These are phyloP conservation scores for Lepidocyrtoides sp. DNA, from an alignment of 2,888 invertebrate genomes.

Conservation along the genomic window DNA sequence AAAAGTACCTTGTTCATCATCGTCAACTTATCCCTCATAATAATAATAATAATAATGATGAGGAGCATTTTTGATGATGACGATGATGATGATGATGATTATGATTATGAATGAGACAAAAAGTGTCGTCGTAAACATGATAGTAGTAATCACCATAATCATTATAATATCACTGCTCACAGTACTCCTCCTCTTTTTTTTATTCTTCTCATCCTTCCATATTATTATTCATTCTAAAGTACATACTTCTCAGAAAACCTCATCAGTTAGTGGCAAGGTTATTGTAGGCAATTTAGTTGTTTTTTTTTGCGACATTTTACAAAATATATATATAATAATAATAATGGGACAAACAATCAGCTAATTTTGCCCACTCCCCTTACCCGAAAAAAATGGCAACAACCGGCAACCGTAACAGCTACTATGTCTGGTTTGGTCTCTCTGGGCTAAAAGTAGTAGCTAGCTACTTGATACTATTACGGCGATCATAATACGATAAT, in stretches of 20 bases:
- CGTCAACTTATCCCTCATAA: too few species aligned
- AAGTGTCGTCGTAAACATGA: constrained; percentile 72
- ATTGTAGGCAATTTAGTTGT: too few species aligned
- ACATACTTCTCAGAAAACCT: too few species aligned
- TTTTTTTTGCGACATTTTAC: too few species aligned
- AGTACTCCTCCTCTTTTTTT: too few species aligned
- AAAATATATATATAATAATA: too few species aligned
- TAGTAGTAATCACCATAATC: constrained; percentile 67
- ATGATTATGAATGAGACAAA: constrained; percentile 61
- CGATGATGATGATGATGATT: not conserved
- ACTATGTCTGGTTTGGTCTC: not conserved
- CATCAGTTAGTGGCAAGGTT: too few species aligned
- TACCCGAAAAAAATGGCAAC: too few species aligned
- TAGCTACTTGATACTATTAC: too few species aligned
- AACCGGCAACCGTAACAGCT: not conserved
- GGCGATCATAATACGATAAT: not conserved
- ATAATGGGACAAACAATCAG: constrained; percentile 19
- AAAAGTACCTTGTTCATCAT: too few species aligned
- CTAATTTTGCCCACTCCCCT: not conserved
- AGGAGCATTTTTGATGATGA: not conserved
- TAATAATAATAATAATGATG: not conserved
- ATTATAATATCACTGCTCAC: not conserved
- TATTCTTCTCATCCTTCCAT: too few species aligned
- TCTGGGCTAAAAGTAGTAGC: not conserved
- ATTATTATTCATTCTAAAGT: too few species aligned